A percentile compares a stretch with the other conserved stretches of the same genome.
phyloP scores from a whole-genome alignment of 2,113 vertebrate genomes.

The Tychaedon coryphoeus region DNA sequence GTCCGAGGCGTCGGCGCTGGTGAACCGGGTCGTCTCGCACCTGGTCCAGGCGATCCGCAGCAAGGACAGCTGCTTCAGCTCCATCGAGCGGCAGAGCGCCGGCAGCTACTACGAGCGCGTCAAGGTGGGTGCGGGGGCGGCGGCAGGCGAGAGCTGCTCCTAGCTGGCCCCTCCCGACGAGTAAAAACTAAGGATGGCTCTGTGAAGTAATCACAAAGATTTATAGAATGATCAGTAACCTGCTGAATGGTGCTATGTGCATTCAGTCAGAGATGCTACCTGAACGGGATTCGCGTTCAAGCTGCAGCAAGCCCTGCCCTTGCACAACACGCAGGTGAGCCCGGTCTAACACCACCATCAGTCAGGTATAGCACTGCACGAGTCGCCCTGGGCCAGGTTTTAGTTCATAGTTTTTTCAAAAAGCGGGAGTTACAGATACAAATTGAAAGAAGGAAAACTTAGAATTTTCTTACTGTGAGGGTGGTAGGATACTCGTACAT shows the following conservation, averaged over 20 bases:
- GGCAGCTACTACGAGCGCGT: constrained; percentile 79
- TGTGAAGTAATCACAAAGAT: background rate
- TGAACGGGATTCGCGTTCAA: background rate
- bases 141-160: fast-evolving
- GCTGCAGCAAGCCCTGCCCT: background rate
- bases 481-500: background rate
- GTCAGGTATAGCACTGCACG: fast-evolving
- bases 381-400: fast-evolving
- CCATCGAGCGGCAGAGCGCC: background rate
- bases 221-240: background rate
- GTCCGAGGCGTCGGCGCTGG: background rate
- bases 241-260: too few species aligned
- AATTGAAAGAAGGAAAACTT: background rate
- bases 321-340: background rate
- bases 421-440: background rate
- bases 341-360: fast-evolving
- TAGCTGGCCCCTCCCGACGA: background rate
- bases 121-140: constrained; percentile 62
- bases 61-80: background rate
- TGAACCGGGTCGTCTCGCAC: background rate
- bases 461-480: too few species aligned
- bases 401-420: too few species aligned
- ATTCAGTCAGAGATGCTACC: background rate
- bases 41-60: background rate
- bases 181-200: background rate